Evolutionary conservation across 2,888 invertebrate genomes (phyloP).

Genomic region (Drosophila nigricruria): DNA sequence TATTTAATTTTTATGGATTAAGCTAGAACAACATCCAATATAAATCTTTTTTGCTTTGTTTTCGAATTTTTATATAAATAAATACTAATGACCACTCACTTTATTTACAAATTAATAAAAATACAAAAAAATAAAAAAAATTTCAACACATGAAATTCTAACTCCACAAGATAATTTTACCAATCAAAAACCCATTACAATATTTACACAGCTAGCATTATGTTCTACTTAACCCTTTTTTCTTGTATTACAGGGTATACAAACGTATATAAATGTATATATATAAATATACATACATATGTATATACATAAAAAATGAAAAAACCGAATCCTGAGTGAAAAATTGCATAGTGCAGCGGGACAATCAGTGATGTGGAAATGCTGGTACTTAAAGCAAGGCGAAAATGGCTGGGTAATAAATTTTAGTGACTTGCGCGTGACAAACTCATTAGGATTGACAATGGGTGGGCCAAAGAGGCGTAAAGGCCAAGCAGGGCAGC

Average conservation of each 20-base stretch:
- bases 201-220: not conserved
- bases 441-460: conserved; percentile 53
- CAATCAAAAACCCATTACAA: too few relatives aligned
- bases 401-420: conserved; percentile 52
- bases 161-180: too few relatives aligned
- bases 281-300: not conserved
- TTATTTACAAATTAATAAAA: too few relatives aligned
- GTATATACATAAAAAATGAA: not conserved
- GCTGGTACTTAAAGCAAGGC: conserved; percentile 13
- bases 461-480: conserved; percentile 6
- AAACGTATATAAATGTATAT: not conserved
- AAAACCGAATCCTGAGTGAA: conserved; percentile 23
- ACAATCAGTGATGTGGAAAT: conserved; percentile 50
- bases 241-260: not conserved
- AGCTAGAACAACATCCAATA: too few relatives aligned
- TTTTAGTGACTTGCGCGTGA: conserved; percentile 47
- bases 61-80: too few relatives aligned
- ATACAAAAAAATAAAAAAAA: too few relatives aligned
- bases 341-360: conserved; percentile 39
- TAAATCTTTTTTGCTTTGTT: too few relatives aligned
- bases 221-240: not conserved
- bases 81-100: too few relatives aligned
- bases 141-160: too few relatives aligned
- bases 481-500: not conserved
- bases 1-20: too few relatives aligned